phyloP scores from a whole-genome alignment of 2,113 vertebrate genomes.

The Zosterops borbonicus region DNA sequence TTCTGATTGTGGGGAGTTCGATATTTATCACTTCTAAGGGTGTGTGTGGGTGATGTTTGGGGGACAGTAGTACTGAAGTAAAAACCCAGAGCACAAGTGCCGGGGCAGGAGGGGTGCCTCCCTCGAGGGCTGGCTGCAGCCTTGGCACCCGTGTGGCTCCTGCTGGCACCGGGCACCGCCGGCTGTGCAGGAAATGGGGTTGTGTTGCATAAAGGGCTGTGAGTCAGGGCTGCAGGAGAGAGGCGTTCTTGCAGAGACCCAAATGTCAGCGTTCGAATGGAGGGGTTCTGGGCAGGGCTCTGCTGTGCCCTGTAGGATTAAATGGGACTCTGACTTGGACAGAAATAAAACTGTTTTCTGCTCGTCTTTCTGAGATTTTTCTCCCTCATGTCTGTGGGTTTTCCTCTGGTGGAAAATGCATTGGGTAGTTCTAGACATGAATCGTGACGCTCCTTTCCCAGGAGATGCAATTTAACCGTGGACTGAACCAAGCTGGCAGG shows the following conservation, averaged over 20 bases:
- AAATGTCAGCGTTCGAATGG: not conserved
- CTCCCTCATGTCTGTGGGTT: not conserved
- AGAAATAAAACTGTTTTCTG: not conserved
- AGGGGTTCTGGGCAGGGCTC: not conserved
- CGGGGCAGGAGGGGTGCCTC: not conserved
- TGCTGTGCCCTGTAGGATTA: not conserved
- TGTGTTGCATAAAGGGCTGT: not conserved
- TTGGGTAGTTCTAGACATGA: not conserved
- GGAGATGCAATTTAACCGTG: not conserved
- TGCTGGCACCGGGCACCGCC: rapidly evolving
- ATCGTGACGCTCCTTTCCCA: not conserved
- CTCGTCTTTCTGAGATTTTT: rapidly evolving
- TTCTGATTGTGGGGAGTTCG: not conserved
- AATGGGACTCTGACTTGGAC: not conserved
- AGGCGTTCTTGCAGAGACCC: not conserved
- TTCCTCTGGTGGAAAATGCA: not conserved
- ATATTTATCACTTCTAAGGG: not conserved
- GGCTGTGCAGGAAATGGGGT: not conserved
- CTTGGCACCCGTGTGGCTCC: not conserved
- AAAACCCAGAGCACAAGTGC: rapidly evolving
- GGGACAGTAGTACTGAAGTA: not conserved
- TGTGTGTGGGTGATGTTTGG: not conserved
- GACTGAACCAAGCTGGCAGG: not conserved
- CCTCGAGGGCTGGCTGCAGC: rapidly evolving
- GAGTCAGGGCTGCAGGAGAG: not conserved